Evolutionary conservation across 2,888 invertebrate genomes (phyloP).

Genomic region (Drosophila incognita): DNA sequence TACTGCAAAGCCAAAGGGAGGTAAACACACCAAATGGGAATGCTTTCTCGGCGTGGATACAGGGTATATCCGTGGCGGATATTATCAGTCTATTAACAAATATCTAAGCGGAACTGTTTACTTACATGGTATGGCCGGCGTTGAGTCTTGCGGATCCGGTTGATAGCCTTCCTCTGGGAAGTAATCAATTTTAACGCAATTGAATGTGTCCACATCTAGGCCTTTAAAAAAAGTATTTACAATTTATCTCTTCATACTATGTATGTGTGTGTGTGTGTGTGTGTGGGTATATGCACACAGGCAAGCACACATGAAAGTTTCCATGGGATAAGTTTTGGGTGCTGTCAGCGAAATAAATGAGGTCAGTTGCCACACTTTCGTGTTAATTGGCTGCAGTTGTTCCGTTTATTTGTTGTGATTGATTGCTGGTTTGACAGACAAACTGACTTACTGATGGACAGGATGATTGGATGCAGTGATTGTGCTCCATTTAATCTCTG

Average conservation of each 20-base stretch:
- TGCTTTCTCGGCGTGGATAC: neutral
- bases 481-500: conserved; percentile 8
- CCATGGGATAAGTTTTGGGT: neutral
- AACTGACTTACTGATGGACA: conserved; percentile 1
- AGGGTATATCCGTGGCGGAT: neutral
- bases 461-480: conserved; percentile 17
- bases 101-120: conserved; percentile 66
- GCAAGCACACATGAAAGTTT: neutral
- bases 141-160: conserved; percentile 95
- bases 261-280: neutral
- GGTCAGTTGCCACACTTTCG: conserved; percentile 8
- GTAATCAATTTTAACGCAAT: conserved; percentile 93
- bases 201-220: conserved; percentile 81
- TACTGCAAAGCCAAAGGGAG: neutral
- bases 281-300: neutral
- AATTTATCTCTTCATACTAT: neutral
- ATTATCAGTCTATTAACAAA: neutral
- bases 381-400: conserved; percentile 31
- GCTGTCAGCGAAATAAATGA: conserved; percentile 39
- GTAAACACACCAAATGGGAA: neutral
- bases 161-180: conserved; percentile 94
- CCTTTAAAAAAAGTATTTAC: conserved; percentile 31
- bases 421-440: conserved; percentile 19
- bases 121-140: conserved; percentile 97
- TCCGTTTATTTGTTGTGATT: conserved; percentile 39